Evolutionary conservation across 1,140 invertebrate genomes (phyloP).

Genomic region (Littorina saxatilis): DNA sequence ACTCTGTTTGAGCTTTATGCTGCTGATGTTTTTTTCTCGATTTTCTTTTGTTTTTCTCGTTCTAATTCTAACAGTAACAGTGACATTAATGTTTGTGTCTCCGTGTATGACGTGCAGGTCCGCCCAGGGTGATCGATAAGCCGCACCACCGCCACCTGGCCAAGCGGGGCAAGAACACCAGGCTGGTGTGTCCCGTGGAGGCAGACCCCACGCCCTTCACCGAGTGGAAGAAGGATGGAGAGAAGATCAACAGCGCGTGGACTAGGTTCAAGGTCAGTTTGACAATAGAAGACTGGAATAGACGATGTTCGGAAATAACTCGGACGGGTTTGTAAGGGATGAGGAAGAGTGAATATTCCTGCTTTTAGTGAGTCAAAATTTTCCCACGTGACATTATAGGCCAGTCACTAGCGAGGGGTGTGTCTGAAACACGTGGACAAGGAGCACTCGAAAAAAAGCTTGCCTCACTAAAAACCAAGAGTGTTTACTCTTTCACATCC

Average conservation of each 20-base stretch:
- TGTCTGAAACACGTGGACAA: no score
- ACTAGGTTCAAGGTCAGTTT: slow-evolving; percentile 66
- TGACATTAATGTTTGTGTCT: not conserved
- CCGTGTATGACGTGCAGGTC: slow-evolving; percentile 50
- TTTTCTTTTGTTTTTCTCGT: not conserved
- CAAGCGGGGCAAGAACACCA: slow-evolving; percentile 64
- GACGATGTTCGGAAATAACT: not conserved
- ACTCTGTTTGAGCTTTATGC: not conserved
- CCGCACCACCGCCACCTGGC: slow-evolving; percentile 50
- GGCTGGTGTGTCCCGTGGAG: slow-evolving; percentile 69
- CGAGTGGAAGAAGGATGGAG: slow-evolving; percentile 74
- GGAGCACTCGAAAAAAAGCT: no score
- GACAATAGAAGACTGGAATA: not conserved
- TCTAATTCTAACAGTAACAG: not conserved
- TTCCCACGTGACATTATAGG: no score
- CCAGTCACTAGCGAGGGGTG: no score
- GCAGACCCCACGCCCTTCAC: slow-evolving; percentile 67
- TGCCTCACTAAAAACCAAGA: no score
- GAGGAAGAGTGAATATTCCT: no score
- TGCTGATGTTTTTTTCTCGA: not conserved
- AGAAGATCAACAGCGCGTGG: slow-evolving; percentile 78
- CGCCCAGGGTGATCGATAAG: slow-evolving; percentile 56
- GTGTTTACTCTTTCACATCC: no score
- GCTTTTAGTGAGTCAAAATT: no score
- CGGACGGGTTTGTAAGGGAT: no score